These are phyloP conservation scores for Palythoa grandiflora DNA, from an alignment of 92 coral and sea anemone species.

Conservation along the genomic window DNA sequence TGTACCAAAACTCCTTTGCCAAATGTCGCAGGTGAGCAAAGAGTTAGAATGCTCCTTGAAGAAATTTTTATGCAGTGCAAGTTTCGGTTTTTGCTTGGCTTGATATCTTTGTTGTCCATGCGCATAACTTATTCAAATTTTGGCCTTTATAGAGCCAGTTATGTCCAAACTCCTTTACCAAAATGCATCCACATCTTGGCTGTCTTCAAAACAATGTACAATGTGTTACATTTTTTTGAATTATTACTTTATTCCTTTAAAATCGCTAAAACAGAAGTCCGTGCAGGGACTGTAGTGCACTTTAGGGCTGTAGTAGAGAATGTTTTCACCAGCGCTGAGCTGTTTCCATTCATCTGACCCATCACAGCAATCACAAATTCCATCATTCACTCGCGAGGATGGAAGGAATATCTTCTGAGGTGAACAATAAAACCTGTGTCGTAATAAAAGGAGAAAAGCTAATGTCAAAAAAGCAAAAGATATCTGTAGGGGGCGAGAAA, in stretches of 20 bases:
- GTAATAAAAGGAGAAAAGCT: neutral
- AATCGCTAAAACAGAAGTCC: slow-evolving; percentile 12
- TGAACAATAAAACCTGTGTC: slow-evolving; percentile 61
- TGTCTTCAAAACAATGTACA: too few relatives aligned
- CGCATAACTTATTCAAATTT: too few relatives aligned
- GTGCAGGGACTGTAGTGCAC: slow-evolving; percentile 44
- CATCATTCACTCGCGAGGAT: slow-evolving; percentile 71
- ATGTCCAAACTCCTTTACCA: too few relatives aligned
- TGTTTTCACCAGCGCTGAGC: slow-evolving; percentile 50
- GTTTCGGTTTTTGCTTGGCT: too few relatives aligned
- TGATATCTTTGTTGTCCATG: too few relatives aligned
- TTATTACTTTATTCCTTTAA: neutral
- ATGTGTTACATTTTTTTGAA: too few relatives aligned
- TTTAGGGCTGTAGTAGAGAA: slow-evolving; percentile 42
- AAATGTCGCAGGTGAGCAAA: too few relatives aligned
- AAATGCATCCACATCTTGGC: too few relatives aligned
- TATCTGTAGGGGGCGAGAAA: neutral
- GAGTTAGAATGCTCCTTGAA: too few relatives aligned
- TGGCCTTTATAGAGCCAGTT: too few relatives aligned
- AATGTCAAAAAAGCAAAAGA: neutral
- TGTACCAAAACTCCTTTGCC: too few relatives aligned
- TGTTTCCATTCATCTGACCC: slow-evolving; percentile 76
- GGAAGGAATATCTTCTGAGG: slow-evolving; percentile 49
- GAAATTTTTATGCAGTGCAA: too few relatives aligned
- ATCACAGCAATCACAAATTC: slow-evolving; percentile 79